Evolutionary conservation across 2,888 invertebrate species (phyloP), one percentile per base, ranked within the genome.

Genomic region (Galerucella pusilla): DNA sequence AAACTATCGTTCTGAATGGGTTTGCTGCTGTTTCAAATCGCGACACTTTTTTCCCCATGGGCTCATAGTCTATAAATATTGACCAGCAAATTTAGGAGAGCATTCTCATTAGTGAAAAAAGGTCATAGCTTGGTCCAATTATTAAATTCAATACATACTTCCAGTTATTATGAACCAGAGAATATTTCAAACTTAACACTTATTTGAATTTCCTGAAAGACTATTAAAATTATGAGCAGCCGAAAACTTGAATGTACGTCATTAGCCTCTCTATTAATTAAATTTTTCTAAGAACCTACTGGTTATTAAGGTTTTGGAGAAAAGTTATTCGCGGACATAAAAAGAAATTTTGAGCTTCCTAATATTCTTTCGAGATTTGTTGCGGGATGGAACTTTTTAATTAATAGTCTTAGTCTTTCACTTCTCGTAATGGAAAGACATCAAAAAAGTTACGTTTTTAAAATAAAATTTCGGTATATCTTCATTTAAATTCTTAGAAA

Each of bases 361-460:
- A 73, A 71, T 74, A 73, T 76, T 66, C 69, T 45, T 72, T 49
- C 54, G 60, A 72, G 73, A 76, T 78, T 42, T 42, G 35, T 74
- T 67, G 71, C 60, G 61, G 73, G 70, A 63, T 57, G 75, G 73
- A 78, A 78, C 75, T 78, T 78, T 76, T 76, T 78, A 78, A 78
- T 78, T 76, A 78, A 76, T 75, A 70, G 76, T 76, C 70, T 75
- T 73, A 75, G 74, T 72, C 76, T 68, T 74, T 74, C 75, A 76
- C 75, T 78, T 78, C 73, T 61, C 65, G 76, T 71, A 75, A 75
- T 74, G 76, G 75, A 73, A 71, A 76, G 71, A 75, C 68, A 78
- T 73, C 66, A 73, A 63, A 75, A 75, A 77, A 78, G 74, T 78
- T 78, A 68, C 57, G 71, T 66, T 72, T 76, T 70, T 28, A 42